A percentile compares a stretch with the other conserved stretches of the same genome.
These are phyloP conservation scores for Phylloscopus whistleri DNA, from an alignment of 2,113 vertebrate genomes.

Conservation along the genomic window DNA sequence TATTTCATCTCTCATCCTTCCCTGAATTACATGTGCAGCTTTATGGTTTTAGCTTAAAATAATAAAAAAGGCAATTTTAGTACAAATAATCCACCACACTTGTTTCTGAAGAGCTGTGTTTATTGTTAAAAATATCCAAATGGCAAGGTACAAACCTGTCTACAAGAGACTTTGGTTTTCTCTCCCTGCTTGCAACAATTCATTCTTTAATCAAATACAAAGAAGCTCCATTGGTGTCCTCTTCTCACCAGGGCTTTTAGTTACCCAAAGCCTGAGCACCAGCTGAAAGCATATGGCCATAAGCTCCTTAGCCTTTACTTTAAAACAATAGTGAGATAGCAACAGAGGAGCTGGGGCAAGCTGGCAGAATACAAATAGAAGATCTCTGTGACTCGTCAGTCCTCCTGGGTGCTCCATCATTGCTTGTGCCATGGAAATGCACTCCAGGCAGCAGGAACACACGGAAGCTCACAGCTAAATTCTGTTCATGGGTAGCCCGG, in stretches of 20 bases:
- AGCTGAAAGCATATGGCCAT: neutral
- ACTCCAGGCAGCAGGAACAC: neutral
- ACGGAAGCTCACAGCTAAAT: neutral
- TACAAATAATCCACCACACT: neutral
- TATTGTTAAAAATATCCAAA: neutral
- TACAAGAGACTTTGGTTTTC: neutral
- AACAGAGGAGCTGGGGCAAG: neutral
- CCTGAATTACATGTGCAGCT: neutral
- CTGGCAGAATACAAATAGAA: neutral
- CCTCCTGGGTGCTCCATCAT: neutral
- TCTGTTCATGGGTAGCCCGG: accelerated
- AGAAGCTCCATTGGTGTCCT: neutral
- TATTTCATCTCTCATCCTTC: neutral
- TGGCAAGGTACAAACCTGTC: neutral
- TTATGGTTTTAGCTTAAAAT: neutral
- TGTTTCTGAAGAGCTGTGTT: neutral
- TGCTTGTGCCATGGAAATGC: neutral
- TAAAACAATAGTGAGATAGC: neutral
- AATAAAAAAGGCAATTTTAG: neutral
- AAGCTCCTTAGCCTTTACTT: neutral
- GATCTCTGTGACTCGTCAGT: neutral
- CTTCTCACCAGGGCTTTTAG: neutral
- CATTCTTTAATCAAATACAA: neutral
- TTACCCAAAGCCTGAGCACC: neutral
- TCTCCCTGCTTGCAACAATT: neutral